Evolutionary conservation across 2,113 vertebrate genomes (phyloP), one percentile per base, ranked within the genome.

Genomic region (Passer domesticus): DNA sequence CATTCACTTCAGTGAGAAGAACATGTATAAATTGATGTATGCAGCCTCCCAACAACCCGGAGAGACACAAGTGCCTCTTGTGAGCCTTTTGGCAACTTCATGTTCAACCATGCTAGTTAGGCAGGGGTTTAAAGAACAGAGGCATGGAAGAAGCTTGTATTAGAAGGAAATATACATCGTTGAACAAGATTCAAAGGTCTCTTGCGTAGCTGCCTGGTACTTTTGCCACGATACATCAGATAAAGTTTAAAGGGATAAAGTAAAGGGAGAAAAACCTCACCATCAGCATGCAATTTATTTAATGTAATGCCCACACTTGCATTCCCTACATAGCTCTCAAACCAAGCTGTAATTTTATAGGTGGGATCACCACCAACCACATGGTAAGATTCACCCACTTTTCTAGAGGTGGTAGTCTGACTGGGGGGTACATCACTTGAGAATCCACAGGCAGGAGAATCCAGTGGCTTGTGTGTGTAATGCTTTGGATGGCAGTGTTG

Each of bases 221-320:
- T 16, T 84, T 70, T 58, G n/a, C 11, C 16, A 10, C 53, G 49
- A 55, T 28, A 24, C 11, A 44, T 14, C 31, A 67, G 31, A 49
- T 21, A 41, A 75, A 66, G 1, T 25, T 74, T 27, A 62, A n/a
- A 58, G 56, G 33, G 56, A n/a, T n/a, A 15, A 59, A 59, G 22
- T 24, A 59, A 35, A 24, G 11, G 22, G 49, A 39, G 52, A 59
- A 82, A 94, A 70, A 2, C 7, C 4, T 70, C 10, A 33, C 25
- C 17, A 33, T 31, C 7, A 33, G 12, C 5, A 12, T 15, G 25
- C 50, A 23, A 35, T 6, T 19, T 6, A 6, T 73, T 80, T 69
- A 31, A 16, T 41, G 31, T 44, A 13, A 28, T n/a, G 25, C 15
- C 39, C 10, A 24, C 4, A 6, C 0, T 4, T 11, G 14, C 6